phyloP scores from a whole-genome alignment of 2,797 vertebrate genomes.

The Fistularia commersonii region DNA sequence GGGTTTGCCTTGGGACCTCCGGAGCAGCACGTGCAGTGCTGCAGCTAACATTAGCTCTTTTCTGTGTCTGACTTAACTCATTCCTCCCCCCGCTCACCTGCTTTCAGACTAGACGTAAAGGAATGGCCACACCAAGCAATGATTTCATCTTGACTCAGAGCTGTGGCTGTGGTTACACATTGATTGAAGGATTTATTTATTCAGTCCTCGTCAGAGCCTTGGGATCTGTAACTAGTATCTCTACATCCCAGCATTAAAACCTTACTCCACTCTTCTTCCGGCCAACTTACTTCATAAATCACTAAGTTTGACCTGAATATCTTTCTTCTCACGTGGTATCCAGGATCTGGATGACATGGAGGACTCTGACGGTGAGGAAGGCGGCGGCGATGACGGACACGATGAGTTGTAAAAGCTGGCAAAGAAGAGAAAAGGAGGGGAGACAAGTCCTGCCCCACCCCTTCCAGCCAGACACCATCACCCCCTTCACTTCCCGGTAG shows the following conservation, averaged over 20 bases:
- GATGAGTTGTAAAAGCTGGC: slow-evolving; percentile 86
- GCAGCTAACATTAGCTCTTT: slow-evolving; percentile 5
- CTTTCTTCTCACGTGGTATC: slow-evolving; percentile 1
- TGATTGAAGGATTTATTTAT: neutral
- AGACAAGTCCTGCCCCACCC: slow-evolving; percentile 63
- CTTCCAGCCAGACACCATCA: slow-evolving; percentile 63
- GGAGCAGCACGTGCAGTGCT: slow-evolving; percentile 35
- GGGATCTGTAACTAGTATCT: too few relatives aligned
- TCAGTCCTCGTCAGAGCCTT: too few relatives aligned
- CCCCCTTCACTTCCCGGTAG: slow-evolving; percentile 59
- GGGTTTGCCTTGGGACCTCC: slow-evolving; percentile 15
- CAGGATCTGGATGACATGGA: slow-evolving; percentile 84
- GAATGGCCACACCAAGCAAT: neutral
- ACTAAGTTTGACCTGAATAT: neutral
- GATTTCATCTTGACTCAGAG: neutral
- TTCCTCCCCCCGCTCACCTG: neutral
- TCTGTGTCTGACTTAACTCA: neutral
- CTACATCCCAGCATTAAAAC: too few relatives aligned
- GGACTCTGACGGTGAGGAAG: slow-evolving; percentile 85
- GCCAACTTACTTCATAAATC: neutral
- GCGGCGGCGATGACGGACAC: slow-evolving; percentile 81
- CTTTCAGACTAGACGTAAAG: slow-evolving; percentile 5
- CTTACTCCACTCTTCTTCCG: too few relatives aligned
- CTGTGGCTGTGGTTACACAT: neutral
- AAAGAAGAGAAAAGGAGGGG: slow-evolving; percentile 36